Base-by-base conservation (phyloP, 1,140 invertebrate species). In the Drosophila tsacasi region DNA sequence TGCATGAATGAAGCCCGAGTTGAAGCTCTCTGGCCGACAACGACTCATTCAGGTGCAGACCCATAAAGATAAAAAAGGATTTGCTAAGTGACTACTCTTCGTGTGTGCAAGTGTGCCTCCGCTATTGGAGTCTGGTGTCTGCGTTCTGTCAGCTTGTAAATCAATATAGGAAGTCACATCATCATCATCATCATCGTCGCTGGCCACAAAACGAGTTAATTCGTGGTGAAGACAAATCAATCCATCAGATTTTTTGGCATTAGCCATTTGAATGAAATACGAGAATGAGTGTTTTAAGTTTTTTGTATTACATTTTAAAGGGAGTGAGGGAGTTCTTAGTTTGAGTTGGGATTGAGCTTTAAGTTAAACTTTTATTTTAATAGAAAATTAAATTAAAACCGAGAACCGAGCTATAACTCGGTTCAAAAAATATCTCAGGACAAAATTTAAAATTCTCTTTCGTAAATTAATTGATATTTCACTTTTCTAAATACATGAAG, bases 101-200 rank as follows among this genome's bases (percentile, higher is more conserved):
- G 49, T 39, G 69, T 37, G 69, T 30, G 69, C 19, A 2, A 21
- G 47, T 55, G 39, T 40, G 69, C 39, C 32, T 40, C 32, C 19
- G 15, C 30, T 32, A 52, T 37, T 30, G 63, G 46, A 27, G 47
- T 49, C 30, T 42, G 37, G 27, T 62, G 69, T 59, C 66, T 71
- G 69, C 35, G 66, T 76, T 79, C 57, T 86, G 83, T 79, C 79
- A 87, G 79, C 81, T 84, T 89, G 81, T 90, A 89, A 89, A 89
- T 89, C 84, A 84, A 52, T 65, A 71, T 65, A 71, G 62, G 59
- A 63, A 63, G 42, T 57, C 79, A 73, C 61, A 66, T 60, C 27
- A 62, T 62, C 74, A 67, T 57, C 49, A 52, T 50, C 62, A 67
- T 54, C 63, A 47, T 32, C 23, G 25, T 49, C 8, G 30, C 1